Base-by-base conservation (phyloP, 2,113 vertebrate species). In the Lophotis ruficrista region DNA sequence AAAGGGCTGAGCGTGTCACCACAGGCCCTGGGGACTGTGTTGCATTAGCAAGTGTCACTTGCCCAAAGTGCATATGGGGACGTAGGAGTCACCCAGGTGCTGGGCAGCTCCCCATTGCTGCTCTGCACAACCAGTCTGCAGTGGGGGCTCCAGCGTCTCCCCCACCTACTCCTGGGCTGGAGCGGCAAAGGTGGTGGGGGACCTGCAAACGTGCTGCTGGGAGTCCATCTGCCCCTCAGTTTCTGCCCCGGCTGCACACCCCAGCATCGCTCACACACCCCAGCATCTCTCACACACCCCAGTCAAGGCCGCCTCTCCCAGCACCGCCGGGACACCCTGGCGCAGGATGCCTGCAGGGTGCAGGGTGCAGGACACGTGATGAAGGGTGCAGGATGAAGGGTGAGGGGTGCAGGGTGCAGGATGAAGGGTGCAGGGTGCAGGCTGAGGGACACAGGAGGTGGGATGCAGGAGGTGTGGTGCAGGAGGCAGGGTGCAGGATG, bases 351-450 rank as follows among this genome's bases (percentile, higher is more conserved):
- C 72, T 47, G 47, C 56, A 58, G 33, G 8, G 9, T 5, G 17
- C 9, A 10, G 17, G 27, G 4, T 9, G 21, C 14, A 11, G 17
- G 4, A 5, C 7, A 4, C 5, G 33, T 6, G 6, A 3, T 13
- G 20, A 14, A 13, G 25, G 47, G 14, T 27, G 51, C 12, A 33
- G 24, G 15, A 4, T 9, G 9, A 3, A 35, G 4, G 7, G 2
- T 24, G 21, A 2, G 10, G 10, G 16, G 5, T 25, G 10, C 7
- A 24, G 2, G 9, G 5, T 17, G 27, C 4, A 51, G 16, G 22
- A 17, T 19, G 51, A 8, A 23, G 43, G 50, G 2, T 16, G 38
- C 5, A 12, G 56, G 80, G 2, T 30, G 20, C 6, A 5, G 54
- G 51, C 2, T 30, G 50, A 3, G 7, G 35, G n/a, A 2, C 28